Evolutionary conservation across 1,140 invertebrate species (phyloP), one percentile per base, ranked within the genome.

Genomic region (Aphaenogaster rudis): DNA sequence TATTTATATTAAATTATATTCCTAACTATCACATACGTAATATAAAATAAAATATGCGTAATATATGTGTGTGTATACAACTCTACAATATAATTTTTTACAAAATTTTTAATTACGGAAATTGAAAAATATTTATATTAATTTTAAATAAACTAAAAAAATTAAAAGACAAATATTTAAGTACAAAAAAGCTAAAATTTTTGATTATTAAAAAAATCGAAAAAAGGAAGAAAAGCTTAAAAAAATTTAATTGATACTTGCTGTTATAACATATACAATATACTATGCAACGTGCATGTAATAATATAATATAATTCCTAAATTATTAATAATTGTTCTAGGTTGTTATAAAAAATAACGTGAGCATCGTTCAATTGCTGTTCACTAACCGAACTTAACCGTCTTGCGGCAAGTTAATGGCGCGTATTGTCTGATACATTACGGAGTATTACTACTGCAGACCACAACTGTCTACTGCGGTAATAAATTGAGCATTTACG

Each of bases 391-490:
- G 15, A 71, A 57, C 48, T 81, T 50, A 79, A 66, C 11, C 9
- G 8, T 17, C n/a, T 54, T 81, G 15, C 13, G 9, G 28, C 28
- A 21, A 48, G 39, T 74, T 59, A 74, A 74, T 63, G 42, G 28
- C 42, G 54, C 42, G 54, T 50, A 42, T 21, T 84, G 80, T 63
- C 69, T 76, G 69, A 76, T 54, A 59, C 42, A 76, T 76, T 48
- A 76, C 28, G 42, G 28, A 84, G 28, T 63, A 63, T 74, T 76
- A 84, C 54, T 61, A 84, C 57, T 84, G 69, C n/a, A 61, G 42
- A 61, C 17, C 80, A 42, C 17, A 48, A 48, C n/a, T 36, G 13
- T n/a, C 5, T 48, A 15, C 48, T 36, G 15, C 33, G 13, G 15
- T 72, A 48, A 81, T 81, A 84, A 84, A 74, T 71, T 21, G 17